These are phyloP conservation scores for Mesorhabditis sp. DNA, from an alignment of 2,888 invertebrate species.

Conservation along the genomic window DNA sequence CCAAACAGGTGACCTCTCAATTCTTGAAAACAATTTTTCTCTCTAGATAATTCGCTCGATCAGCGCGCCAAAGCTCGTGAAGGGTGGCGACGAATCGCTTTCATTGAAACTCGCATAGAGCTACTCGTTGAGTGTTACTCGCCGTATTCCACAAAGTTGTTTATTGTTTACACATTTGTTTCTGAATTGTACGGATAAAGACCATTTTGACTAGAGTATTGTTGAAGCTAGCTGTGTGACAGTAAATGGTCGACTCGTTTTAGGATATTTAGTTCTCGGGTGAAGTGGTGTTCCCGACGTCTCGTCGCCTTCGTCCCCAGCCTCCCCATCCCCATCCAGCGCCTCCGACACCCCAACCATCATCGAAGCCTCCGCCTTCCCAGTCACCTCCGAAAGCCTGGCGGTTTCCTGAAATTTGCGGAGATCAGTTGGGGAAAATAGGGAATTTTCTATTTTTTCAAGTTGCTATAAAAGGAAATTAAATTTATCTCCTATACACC, in stretches of 20 bases:
- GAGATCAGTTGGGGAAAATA: too few relatives aligned
- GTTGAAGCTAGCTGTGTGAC: too few relatives aligned
- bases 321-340: conserved; percentile 1
- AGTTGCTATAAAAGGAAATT: too few relatives aligned
- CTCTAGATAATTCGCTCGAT: conserved; percentile 1
- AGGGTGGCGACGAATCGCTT: neutral
- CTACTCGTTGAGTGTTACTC: neutral
- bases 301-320: neutral
- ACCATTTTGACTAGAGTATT: too few relatives aligned
- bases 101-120: neutral
- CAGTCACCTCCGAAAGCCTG: neutral
- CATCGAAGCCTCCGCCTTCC: neutral
- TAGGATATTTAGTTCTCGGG: too few relatives aligned
- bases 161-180: too few relatives aligned
- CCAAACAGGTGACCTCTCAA: neutral
- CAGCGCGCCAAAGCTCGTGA: neutral
- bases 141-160: too few relatives aligned
- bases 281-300: neutral
- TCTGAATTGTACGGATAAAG: too few relatives aligned
- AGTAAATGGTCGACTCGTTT: too few relatives aligned
- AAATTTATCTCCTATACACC: too few relatives aligned
- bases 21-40: neutral
- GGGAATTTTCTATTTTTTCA: too few relatives aligned
- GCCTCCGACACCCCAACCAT: neutral
- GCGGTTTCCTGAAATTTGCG: neutral